These are phyloP conservation scores for Parochlus steinenii DNA, from an alignment of 2,888 invertebrate genomes.

Conservation along the genomic window DNA sequence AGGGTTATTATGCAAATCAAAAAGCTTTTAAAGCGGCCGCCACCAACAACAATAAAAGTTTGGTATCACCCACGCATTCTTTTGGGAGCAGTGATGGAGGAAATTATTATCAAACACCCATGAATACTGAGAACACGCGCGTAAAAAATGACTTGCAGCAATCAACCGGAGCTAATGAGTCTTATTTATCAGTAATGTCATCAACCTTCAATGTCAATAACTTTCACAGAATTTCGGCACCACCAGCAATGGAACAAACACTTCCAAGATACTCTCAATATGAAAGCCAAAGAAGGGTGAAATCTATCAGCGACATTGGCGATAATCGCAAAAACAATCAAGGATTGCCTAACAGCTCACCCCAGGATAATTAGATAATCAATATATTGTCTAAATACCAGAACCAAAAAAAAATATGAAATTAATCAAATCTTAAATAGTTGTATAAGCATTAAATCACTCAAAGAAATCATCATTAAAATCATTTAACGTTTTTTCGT, in stretches of 20 bases:
- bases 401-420: no score
- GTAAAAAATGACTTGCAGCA: conserved; percentile 13
- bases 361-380: no score
- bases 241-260: conserved; percentile 20
- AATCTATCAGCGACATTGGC: conserved; percentile 30
- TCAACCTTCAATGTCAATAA: conserved; percentile 18
- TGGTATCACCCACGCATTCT: conserved; percentile 32
- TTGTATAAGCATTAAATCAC: no score
- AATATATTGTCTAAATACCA: no score
- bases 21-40: conserved; percentile 21
- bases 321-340: no score
- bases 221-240: conserved; percentile 28
- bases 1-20: conserved; percentile 21
- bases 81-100: conserved; percentile 31
- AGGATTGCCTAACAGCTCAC: no score
- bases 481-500: no score
- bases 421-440: no score
- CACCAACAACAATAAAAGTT: no score
- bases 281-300: conserved; percentile 29
- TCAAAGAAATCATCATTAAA: no score
- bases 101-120: conserved; percentile 28
- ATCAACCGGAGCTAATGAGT: neutral
- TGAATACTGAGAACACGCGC: conserved; percentile 11
- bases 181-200: conserved; percentile 23
- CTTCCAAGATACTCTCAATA: conserved; percentile 25